Evolutionary conservation across 1,140 invertebrate genomes (phyloP), one percentile per base, ranked within the genome.

Genomic region (Glossosoma conforme): DNA sequence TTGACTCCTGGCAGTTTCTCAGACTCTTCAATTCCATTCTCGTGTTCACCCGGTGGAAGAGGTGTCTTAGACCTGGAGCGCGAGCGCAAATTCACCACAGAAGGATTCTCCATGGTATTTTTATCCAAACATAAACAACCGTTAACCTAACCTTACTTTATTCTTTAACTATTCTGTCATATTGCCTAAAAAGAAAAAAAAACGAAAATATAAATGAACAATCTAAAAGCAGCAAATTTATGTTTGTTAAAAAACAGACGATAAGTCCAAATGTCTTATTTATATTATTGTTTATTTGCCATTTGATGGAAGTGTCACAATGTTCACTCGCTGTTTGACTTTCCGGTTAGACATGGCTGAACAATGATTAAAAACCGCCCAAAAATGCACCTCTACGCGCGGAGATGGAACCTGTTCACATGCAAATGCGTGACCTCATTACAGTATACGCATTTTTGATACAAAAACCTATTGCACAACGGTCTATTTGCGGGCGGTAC

Each of bases 41-140:
- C 76, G 50, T 70, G 69, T 60, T 79, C 74, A 56, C 72, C 75
- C 58, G 65, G 76, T 43, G 74, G 75, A 60, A 79, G 80, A 50
- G 80, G 80, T 54, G 80, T 81, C 60, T 76, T 79, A 17, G 80
- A 81, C 41, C 80, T 73, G 54, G 79, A 81, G 64, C 80, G 76
- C 63, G 69, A 74, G 62, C 75, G 66, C 60, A 72, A 64, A 66
- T 58, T 69, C 53, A 57, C 58, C 56, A 69, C 65, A 21, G 65
- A 63, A 47, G 64, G 61, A 45, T 70, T 68, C 50, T 72, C 68
- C 70, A 72, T 72, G 28, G 44, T 59, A 32, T 33, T 40, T 36
- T 30, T 37, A 41, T 60, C 51, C 45, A 38, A 44, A 46, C 46
- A 41, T 53, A 50, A 54, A 44, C 44, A 61, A 56, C 54, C n/a